Evolutionary conservation across 2,888 invertebrate genomes (phyloP), one percentile per base, ranked within the genome.

Genomic region (Limulus polyphemus): DNA sequence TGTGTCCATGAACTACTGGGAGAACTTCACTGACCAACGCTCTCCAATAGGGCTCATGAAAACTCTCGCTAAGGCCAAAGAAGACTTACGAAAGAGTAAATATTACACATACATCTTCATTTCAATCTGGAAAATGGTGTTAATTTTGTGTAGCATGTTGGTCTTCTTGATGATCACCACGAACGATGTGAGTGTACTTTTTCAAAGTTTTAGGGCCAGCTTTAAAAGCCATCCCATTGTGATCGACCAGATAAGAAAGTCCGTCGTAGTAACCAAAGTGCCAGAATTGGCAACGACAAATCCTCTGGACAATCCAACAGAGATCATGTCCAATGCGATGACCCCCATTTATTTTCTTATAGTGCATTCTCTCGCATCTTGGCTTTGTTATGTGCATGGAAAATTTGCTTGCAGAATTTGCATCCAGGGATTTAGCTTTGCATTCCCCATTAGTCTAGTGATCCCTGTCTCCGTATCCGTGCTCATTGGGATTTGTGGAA

Each of bases 1-100:
- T 71, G 87, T 92, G 67, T 97, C 97, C 0, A 81, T 91, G 52
- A 91, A 92, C 47, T 97, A 94, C 93, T 98, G 98, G 98, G 97
- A 98, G 77, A 98, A 98, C 77, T 98, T 90, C 74, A 90, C 94
- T 1, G 88, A 90, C 62, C 82, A 84, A 63, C 84, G 89, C 71
- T 92, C 94, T 62, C 87, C 90, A 1, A 82, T 93, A 67, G 86
- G 84, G 56, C 79, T 87, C 67, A 83, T 91, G 55, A 85, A 86
- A 73, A 82, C 82, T 55, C 79, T 90, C 71, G 89, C 86, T 13
- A 82, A 85, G 74, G 81, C 90, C 58, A 90, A 90, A 74, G 88
- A 87, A 61, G 84, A 89, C 60, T 79, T 95, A 68, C 84, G 83
- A 65, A 79, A 83, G 62, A 87, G 88, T 2, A 83, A 94, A 58